phyloP scores from a whole-genome alignment of 2,797 vertebrate species.

The Atherinosoma microstoma region DNA sequence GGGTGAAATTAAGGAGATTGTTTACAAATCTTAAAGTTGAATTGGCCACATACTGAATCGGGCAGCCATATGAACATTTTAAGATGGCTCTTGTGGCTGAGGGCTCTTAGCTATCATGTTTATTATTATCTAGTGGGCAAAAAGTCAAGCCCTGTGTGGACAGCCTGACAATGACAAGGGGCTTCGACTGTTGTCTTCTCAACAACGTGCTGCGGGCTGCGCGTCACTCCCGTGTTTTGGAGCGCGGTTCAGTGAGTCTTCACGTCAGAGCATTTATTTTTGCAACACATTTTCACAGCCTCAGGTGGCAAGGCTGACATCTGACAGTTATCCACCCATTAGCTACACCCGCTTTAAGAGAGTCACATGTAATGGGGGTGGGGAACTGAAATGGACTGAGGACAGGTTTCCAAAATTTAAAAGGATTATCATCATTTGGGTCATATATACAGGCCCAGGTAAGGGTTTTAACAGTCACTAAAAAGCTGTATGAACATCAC shows the following conservation, averaged over 20 bases:
- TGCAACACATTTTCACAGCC: conserved; percentile 73
- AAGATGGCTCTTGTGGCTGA: background rate
- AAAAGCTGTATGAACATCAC: background rate
- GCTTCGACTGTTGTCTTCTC: conserved; percentile 71
- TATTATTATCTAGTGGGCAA: background rate
- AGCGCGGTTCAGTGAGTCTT: conserved; percentile 71
- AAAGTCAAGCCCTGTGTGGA: conserved; percentile 20
- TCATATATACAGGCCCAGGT: conserved; percentile 22
- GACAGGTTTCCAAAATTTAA: background rate
- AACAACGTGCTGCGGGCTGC: conserved; percentile 76
- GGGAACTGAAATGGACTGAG: background rate
- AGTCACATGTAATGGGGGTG: background rate
- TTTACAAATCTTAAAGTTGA: background rate
- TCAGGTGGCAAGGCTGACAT: conserved; percentile 40
- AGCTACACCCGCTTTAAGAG: background rate
- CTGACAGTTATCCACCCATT: conserved; percentile 9
- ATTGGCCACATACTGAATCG: background rate
- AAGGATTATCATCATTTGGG: conserved; percentile 35
- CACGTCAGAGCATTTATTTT: conserved; percentile 76
- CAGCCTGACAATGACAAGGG: conserved; percentile 30
- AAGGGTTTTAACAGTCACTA: background rate
- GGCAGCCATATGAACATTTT: background rate
- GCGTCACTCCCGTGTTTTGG: conserved; percentile 79
- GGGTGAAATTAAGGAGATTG: background rate
- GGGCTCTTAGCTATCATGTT: background rate